A percentile compares a stretch with the other conserved stretches of the same genome.
Evolutionary conservation across 1,140 invertebrate species (phyloP).

Genomic region (Brachionus rubens): DNA sequence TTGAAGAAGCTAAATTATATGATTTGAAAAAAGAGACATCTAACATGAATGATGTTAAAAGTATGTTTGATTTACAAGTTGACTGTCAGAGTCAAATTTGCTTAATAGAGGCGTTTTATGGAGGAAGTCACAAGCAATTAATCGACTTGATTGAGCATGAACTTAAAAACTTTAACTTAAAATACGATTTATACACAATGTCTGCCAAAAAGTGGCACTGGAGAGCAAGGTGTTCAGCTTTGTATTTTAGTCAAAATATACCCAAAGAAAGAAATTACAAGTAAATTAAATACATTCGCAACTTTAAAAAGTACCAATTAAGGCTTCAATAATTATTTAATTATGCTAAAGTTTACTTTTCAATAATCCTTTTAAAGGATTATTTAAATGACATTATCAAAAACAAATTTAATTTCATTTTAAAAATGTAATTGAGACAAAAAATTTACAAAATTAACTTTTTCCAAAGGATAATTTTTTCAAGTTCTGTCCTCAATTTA

Average conservation of each 20-base stretch:
- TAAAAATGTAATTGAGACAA: too few relatives aligned
- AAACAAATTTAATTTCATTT: too few relatives aligned
- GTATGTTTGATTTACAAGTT: background rate
- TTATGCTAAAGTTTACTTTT: too few relatives aligned
- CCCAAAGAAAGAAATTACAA: slow-evolving; percentile 63
- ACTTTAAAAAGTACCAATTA: too few relatives aligned
- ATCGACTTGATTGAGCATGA: slow-evolving; percentile 63
- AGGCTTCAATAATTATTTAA: too few relatives aligned
- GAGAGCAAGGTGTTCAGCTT: slow-evolving; percentile 68
- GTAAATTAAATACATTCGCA: slow-evolving; percentile 48
- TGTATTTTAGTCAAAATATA: slow-evolving; percentile 67
- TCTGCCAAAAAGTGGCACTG: slow-evolving; percentile 76
- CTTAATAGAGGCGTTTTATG: slow-evolving; percentile 68
- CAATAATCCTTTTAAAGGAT: too few relatives aligned
- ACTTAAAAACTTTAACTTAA: slow-evolving; percentile 49
- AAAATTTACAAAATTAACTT: background rate
- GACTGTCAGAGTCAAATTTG: too few relatives aligned
- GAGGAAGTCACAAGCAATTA: slow-evolving; percentile 70
- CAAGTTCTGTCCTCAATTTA: slow-evolving; percentile 71
- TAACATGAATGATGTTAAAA: too few relatives aligned
- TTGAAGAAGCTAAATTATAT: background rate
- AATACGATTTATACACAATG: slow-evolving; percentile 60
- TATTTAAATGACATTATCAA: too few relatives aligned
- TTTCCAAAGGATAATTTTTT: slow-evolving; percentile 64
- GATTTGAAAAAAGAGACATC: background rate